phyloP scores from a whole-genome alignment of 2,797 vertebrate species.

The Aselliscus stoliczkanus region DNA sequence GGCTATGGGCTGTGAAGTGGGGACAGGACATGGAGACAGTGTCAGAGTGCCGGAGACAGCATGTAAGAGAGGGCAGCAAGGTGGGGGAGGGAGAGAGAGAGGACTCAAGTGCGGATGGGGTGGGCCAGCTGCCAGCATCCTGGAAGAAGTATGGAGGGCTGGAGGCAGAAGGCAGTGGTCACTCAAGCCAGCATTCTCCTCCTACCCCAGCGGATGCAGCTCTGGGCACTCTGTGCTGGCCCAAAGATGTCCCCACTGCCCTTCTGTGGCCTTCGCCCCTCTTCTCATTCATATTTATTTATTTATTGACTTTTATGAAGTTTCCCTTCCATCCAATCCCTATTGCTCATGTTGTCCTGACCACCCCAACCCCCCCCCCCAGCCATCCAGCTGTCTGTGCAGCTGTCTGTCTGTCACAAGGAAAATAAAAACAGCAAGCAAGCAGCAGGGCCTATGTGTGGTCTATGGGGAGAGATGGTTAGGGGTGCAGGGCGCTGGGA shows the following conservation, averaged over 20 bases:
- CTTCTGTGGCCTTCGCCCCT: slow-evolving; percentile 43
- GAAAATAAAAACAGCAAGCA: slow-evolving; percentile 70
- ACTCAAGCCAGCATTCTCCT: not conserved
- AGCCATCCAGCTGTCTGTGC: slow-evolving; percentile 65
- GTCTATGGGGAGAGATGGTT: not conserved
- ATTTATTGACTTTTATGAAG: slow-evolving; percentile 80
- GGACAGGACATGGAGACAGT: not conserved
- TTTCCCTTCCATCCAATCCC: slow-evolving; percentile 41
- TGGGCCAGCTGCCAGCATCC: not conserved
- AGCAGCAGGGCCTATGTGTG: slow-evolving; percentile 55
- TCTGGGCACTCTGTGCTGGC: not conserved
- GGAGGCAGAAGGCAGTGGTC: not conserved
- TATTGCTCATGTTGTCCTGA: slow-evolving; percentile 56
- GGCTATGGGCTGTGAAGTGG: not conserved
- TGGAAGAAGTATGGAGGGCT: not conserved
- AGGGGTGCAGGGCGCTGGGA: not conserved
- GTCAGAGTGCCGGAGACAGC: not conserved
- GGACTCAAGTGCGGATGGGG: not conserved
- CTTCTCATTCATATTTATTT: slow-evolving; percentile 73
- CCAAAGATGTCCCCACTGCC: not conserved
- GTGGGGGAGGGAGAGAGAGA: not conserved
- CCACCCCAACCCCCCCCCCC: not conserved
- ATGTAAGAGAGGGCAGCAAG: not conserved
- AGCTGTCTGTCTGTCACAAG: slow-evolving; percentile 69
- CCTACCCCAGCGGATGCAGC: not conserved